A percentile compares a stretch with the other conserved stretches of the same genome.
Evolutionary conservation across 2,113 vertebrate species (phyloP).

Genomic region (Eretmochelys imbricata): DNA sequence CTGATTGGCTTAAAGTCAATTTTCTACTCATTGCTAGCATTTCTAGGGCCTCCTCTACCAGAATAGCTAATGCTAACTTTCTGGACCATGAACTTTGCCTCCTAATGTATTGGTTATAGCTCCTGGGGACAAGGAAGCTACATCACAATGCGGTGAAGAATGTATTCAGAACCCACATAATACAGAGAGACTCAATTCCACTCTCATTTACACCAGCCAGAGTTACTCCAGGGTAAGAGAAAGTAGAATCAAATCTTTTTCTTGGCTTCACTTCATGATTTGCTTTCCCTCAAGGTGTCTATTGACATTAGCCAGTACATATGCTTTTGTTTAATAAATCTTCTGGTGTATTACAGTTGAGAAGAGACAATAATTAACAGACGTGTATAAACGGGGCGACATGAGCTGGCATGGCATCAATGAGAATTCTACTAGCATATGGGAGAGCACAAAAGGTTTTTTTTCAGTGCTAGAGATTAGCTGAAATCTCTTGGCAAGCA

Average conservation of each 20-base stretch:
- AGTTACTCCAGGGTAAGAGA: background rate
- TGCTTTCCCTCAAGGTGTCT: background rate
- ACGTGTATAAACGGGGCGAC: background rate
- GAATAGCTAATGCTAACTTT: background rate
- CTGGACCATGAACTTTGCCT: background rate
- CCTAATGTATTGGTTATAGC: background rate
- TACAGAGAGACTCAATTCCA: background rate
- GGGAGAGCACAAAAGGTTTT: background rate
- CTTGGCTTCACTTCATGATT: background rate
- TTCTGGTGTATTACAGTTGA: background rate
- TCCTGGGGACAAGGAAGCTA: background rate
- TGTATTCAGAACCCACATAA: background rate
- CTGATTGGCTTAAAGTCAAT: background rate
- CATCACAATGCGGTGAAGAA: background rate
- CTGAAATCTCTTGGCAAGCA: background rate
- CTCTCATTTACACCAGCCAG: background rate
- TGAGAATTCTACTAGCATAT: background rate
- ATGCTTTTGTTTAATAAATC: background rate
- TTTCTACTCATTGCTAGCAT: background rate
- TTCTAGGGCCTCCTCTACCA: background rate
- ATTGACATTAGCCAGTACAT: background rate
- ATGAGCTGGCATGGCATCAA: background rate
- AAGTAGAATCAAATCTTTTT: background rate
- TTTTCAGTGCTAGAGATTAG: background rate
- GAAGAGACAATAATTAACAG: background rate